Conservation (phyloP, 2,888 invertebrate genomes). For the Halocaridina rubra region DNA sequence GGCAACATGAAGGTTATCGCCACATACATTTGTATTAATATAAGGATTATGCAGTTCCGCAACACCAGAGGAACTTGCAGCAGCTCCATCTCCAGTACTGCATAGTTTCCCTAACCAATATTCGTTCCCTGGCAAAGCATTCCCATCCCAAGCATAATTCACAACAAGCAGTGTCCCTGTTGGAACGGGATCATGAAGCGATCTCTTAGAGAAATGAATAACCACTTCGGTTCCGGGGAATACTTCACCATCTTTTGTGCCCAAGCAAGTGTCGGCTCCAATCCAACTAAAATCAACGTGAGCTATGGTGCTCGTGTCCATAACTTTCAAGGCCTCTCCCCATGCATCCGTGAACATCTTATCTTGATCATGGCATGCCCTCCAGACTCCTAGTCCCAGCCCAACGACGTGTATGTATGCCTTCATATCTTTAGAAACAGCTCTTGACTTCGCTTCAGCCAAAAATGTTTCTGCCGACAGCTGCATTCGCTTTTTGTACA, state of each 20-base stretch:
- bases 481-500: constrained; percentile 72
- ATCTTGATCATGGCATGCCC: constrained; percentile 74
- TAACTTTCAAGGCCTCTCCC: constrained; percentile 73
- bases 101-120: constrained; percentile 75
- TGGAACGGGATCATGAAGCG: constrained; percentile 73
- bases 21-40: constrained; percentile 72
- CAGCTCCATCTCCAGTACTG: constrained; percentile 75
- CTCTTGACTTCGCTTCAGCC: constrained; percentile 75
- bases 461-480: constrained; percentile 75
- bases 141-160: constrained; percentile 81
- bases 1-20: constrained; percentile 72
- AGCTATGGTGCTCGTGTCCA: constrained; percentile 72
- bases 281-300: constrained; percentile 79
- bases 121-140: constrained; percentile 80
- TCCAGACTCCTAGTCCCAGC: constrained; percentile 77
- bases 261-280: constrained; percentile 70
- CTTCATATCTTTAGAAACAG: constrained; percentile 70
- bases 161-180: constrained; percentile 74
- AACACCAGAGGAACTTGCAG: constrained; percentile 75
- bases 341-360: constrained; percentile 76
- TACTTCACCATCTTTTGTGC: constrained; percentile 70
- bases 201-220: constrained; percentile 72
- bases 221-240: constrained; percentile 70
- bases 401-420: constrained; percentile 78
- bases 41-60: constrained; percentile 75